A percentile compares a stretch with the other conserved stretches of the same genome.
Conservation (phyloP, 1,140 invertebrate species). For the Oedothorax gibbosus region DNA sequence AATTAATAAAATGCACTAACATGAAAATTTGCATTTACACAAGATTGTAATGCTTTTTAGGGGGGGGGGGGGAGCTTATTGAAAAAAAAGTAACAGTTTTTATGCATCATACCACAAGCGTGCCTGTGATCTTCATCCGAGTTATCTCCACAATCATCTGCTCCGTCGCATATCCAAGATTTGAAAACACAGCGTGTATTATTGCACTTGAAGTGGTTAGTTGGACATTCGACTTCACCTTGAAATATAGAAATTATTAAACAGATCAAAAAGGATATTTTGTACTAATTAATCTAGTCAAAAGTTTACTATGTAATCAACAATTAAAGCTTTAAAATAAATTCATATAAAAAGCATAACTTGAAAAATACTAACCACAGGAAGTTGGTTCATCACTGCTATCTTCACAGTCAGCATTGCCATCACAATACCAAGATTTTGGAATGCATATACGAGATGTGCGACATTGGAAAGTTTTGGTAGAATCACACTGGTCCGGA, state of each 20-base stretch:
- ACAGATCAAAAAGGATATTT: slow-evolving; percentile 69
- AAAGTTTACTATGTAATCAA: not conserved
- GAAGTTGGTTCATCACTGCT: slow-evolving; percentile 88
- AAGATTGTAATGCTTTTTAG: not conserved
- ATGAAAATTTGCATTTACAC: not conserved
- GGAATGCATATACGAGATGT: slow-evolving; percentile 91
- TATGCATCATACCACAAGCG: slow-evolving; percentile 67
- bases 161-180: slow-evolving; percentile 94
- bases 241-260: slow-evolving; percentile 63
- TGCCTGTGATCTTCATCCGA: slow-evolving; percentile 84
- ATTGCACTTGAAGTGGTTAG: slow-evolving; percentile 72
- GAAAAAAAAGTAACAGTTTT: not conserved
- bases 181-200: slow-evolving; percentile 91
- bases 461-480: slow-evolving; percentile 90
- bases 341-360: too few relatives aligned
- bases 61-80: not conserved
- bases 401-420: slow-evolving; percentile 90
- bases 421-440: slow-evolving; percentile 93
- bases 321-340: not conserved
- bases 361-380: slow-evolving; percentile 75
- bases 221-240: slow-evolving; percentile 66
- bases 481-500: slow-evolving; percentile 86
- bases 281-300: not conserved
- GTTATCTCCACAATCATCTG: slow-evolving; percentile 94
- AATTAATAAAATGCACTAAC: too few relatives aligned